phyloP scores from a whole-genome alignment of 1,140 invertebrate species.

The Cephus cinctus region DNA sequence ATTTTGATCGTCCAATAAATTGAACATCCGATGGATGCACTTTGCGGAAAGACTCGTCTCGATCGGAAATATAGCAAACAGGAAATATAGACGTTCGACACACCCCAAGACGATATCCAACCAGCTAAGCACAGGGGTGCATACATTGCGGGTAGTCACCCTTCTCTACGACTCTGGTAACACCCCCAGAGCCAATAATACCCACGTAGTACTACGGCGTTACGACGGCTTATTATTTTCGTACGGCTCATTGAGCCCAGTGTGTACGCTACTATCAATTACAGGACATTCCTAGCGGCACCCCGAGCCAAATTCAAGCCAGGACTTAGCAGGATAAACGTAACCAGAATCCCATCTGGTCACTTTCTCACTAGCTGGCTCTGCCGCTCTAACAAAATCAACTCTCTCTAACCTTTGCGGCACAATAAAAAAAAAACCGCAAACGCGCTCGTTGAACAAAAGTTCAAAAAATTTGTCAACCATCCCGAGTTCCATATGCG shows the following conservation, averaged over 20 bases:
- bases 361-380: too few species aligned
- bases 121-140: conserved; percentile 8
- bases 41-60: too few species aligned
- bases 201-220: conserved; percentile 25
- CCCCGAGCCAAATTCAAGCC: background rate
- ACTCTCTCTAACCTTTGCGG: too few species aligned
- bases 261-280: conserved; percentile 48
- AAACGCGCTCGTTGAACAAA: too few species aligned
- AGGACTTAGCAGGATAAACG: conserved; percentile 40
- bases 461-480: too few species aligned
- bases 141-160: conserved; percentile 10
- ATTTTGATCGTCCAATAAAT: too few species aligned
- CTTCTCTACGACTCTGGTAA: conserved; percentile 14
- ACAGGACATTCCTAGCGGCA: conserved; percentile 36
- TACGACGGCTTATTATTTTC: conserved; percentile 44
- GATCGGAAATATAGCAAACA: too few species aligned
- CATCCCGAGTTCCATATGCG: too few species aligned
- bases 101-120: conserved; percentile 6
- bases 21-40: too few species aligned
- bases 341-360: conserved; percentile 50
- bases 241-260: conserved; percentile 43
- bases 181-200: conserved; percentile 40
- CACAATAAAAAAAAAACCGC: too few species aligned
- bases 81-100: conserved; percentile 7
- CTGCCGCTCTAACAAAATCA: too few species aligned